Conservation (phyloP, 2,888 invertebrate genomes). For the Vannuccia rotundouncinata region DNA sequence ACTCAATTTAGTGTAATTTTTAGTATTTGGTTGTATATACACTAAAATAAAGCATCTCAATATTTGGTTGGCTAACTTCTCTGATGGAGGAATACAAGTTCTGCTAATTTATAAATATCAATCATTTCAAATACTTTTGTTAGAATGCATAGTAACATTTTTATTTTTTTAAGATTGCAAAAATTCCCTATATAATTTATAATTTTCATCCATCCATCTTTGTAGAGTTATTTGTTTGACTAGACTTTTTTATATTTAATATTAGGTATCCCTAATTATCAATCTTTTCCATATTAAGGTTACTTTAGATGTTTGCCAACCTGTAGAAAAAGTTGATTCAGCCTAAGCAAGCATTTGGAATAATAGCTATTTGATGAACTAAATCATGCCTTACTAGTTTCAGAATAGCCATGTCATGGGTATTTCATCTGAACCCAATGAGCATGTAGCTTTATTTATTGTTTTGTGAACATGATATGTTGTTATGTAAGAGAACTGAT, state of each 20-base stretch:
- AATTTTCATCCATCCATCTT: too few species aligned
- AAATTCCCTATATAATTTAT: too few species aligned
- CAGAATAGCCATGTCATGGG: background rate
- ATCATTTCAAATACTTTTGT: too few species aligned
- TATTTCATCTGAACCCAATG: background rate
- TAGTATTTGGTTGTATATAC: too few species aligned
- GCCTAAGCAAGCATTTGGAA: background rate
- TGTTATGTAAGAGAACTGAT: background rate
- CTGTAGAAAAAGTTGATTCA: background rate
- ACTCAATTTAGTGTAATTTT: too few species aligned
- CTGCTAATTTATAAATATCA: too few species aligned
- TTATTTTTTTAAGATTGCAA: too few species aligned
- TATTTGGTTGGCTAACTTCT: too few species aligned
- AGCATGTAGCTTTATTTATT: background rate
- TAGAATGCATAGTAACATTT: too few species aligned
- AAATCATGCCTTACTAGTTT: background rate
- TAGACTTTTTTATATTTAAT: background rate
- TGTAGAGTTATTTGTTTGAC: background rate
- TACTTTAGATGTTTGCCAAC: background rate
- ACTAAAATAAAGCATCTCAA: too few species aligned
- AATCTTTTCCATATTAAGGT: background rate
- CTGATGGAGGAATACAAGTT: too few species aligned
- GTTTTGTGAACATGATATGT: background rate
- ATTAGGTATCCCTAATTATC: too few species aligned
- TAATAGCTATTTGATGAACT: background rate